phyloP scores from a whole-genome alignment of 2,113 vertebrate genomes.

The Muntiacus muntjak region DNA sequence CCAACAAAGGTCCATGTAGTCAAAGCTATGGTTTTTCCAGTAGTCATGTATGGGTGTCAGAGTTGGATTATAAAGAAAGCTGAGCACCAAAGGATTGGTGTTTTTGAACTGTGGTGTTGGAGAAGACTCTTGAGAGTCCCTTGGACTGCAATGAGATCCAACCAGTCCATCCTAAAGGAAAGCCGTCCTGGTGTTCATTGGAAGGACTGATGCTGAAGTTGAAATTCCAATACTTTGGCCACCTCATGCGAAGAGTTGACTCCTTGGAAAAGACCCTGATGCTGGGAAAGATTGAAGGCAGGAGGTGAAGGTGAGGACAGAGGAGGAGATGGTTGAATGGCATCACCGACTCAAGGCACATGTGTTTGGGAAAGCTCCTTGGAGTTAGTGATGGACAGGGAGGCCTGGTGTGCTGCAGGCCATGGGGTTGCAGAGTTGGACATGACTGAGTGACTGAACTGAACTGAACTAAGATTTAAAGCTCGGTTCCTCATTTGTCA shows the following conservation, averaged over 20 bases:
- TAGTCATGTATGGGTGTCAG: background rate
- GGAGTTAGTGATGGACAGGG: background rate
- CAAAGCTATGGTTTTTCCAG: background rate
- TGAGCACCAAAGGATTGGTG: background rate
- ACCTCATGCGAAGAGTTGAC: background rate
- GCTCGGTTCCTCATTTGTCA: background rate
- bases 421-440: background rate
- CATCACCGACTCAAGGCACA: accelerated
- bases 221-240: background rate
- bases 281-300: background rate
- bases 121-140: background rate
- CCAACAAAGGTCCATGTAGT: background rate
- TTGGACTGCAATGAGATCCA: background rate
- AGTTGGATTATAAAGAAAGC: background rate
- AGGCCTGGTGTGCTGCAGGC: background rate
- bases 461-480: background rate
- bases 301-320: background rate
- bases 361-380: background rate
- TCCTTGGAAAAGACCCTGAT: background rate
- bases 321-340: background rate
- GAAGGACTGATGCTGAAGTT: background rate
- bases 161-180: background rate
- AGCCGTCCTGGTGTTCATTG: background rate
- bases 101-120: background rate
- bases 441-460: accelerated